These are phyloP conservation scores for Urophycis tenuis DNA, from an alignment of 2,797 vertebrate species.

Conservation along the genomic window DNA sequence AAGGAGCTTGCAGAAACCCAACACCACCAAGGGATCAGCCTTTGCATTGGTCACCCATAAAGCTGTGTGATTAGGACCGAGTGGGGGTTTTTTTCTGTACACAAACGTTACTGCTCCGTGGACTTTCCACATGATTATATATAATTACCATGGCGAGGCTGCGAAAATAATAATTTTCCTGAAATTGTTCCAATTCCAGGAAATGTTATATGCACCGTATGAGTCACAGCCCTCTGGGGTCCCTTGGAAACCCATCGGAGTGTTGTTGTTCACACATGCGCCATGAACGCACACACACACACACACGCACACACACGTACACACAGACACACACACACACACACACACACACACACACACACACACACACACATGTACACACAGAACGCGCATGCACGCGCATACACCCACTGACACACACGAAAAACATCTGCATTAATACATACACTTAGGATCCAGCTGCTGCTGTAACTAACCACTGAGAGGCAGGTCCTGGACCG, in stretches of 20 bases:
- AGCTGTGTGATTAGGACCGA: slow-evolving; percentile 51
- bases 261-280: slow-evolving; percentile 45
- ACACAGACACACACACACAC: slow-evolving; percentile 51
- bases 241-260: slow-evolving; percentile 57
- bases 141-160: slow-evolving; percentile 59
- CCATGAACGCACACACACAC: slow-evolving; percentile 21
- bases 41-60: slow-evolving; percentile 60
- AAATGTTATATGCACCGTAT: slow-evolving; percentile 66
- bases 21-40: slow-evolving; percentile 56
- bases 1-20: slow-evolving; percentile 34
- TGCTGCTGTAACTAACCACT: too few species aligned
- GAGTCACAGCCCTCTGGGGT: slow-evolving; percentile 65
- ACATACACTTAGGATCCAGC: too few species aligned
- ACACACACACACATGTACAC: slow-evolving; percentile 22
- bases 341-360: neutral
- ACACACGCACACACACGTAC: slow-evolving; percentile 18
- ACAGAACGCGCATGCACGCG: slow-evolving; percentile 17
- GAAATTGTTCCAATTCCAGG: slow-evolving; percentile 59
- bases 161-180: slow-evolving; percentile 62
- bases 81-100: slow-evolving; percentile 53
- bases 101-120: slow-evolving; percentile 39
- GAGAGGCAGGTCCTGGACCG: too few species aligned
- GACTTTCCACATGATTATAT: slow-evolving; percentile 59
- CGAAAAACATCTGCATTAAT: slow-evolving; percentile 1
- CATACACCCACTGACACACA: slow-evolving; percentile 18